Conservation (phyloP, 2,797 vertebrate genomes). For the Neostethus bicornis region DNA sequence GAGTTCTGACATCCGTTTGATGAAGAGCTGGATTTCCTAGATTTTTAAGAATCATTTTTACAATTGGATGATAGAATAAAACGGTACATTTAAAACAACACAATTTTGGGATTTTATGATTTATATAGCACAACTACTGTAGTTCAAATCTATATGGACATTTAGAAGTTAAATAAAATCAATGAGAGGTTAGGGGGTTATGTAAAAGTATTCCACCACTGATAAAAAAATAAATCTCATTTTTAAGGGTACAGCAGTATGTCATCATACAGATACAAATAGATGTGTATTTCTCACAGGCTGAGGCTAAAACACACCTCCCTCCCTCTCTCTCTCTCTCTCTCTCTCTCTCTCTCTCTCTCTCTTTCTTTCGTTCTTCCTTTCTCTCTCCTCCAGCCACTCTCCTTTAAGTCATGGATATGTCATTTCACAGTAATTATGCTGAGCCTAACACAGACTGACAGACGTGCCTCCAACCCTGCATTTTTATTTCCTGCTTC, state of each 20-base stretch:
- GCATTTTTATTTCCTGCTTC: constrained; percentile 56
- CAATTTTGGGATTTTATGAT: constrained; percentile 18
- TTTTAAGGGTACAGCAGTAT: constrained; percentile 27
- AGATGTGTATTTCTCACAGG: constrained; percentile 68
- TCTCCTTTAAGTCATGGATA: constrained; percentile 62
- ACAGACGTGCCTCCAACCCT: constrained; percentile 67
- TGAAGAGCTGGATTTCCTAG: constrained; percentile 18
- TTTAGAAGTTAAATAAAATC: constrained; percentile 7
- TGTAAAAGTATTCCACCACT: constrained; percentile 8
- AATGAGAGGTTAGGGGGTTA: constrained; percentile 2
- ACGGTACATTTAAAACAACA: too few relatives aligned
- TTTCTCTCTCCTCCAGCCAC: constrained; percentile 48
- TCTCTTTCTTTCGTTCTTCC: too few relatives aligned
- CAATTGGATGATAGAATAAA: too few relatives aligned
- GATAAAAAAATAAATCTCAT: constrained; percentile 19
- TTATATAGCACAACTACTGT: constrained; percentile 9
- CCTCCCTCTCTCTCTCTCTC: constrained; percentile 53
- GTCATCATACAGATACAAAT: constrained; percentile 44
- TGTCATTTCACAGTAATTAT: constrained; percentile 81
- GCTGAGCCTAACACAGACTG: constrained; percentile 78
- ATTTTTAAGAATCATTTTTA: constrained; percentile 16
- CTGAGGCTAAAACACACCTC: constrained; percentile 61
- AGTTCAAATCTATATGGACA: constrained; percentile 8
- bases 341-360: constrained; percentile 52
- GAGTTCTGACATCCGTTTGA: constrained; percentile 22